phyloP scores from a whole-genome alignment of 2,113 vertebrate species.

The Pica pica region DNA sequence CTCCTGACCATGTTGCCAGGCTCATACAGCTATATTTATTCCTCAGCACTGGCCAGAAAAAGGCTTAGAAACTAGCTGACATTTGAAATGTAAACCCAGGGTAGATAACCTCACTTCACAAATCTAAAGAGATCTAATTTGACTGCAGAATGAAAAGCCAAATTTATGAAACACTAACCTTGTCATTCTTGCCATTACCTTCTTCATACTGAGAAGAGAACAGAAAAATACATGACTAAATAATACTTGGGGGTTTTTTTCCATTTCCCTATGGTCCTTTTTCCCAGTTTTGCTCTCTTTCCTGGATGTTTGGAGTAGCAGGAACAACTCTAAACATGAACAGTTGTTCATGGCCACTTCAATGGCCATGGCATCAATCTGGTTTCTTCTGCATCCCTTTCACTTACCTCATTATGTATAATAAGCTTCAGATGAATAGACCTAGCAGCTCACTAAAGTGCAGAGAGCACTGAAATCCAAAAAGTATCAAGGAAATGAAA shows the following conservation, averaged over 20 bases:
- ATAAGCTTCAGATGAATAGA: slow-evolving; percentile 3
- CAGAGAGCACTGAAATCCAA: not conserved
- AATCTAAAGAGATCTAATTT: not conserved
- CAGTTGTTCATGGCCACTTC: not conserved
- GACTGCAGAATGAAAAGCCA: not conserved
- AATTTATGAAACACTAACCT: not conserved
- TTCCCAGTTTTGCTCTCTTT: not conserved
- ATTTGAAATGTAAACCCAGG: not conserved
- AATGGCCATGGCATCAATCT: not conserved
- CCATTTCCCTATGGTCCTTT: not conserved
- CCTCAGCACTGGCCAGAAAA: not conserved
- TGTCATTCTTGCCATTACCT: not conserved
- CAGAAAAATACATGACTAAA: not conserved
- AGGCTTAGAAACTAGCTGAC: not conserved
- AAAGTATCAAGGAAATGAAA: slow-evolving; percentile 11
- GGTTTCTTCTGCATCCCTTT: not conserved
- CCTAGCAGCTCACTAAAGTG: not conserved
- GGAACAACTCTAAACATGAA: not conserved
- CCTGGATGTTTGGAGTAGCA: not conserved
- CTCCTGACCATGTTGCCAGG: not conserved
- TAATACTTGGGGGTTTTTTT: not conserved
- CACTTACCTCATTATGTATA: slow-evolving; percentile 7
- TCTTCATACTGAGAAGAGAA: not conserved
- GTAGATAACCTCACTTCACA: not conserved
- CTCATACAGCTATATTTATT: not conserved